phyloP scores from a whole-genome alignment of 2,888 invertebrate genomes.

The Tetragonisca angustula region DNA sequence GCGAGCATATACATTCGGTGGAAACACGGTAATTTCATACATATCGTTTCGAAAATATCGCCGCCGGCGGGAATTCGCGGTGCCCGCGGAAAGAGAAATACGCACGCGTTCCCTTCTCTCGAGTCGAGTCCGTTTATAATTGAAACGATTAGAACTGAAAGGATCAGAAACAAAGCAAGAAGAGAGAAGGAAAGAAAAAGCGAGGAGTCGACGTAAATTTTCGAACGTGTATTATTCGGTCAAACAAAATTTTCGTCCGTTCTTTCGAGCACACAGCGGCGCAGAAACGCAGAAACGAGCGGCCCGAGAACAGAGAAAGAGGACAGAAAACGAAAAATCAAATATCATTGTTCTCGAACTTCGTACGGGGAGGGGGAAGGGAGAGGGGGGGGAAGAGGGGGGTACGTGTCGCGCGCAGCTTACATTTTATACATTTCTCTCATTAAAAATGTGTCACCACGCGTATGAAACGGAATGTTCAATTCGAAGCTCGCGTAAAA shows the following conservation, averaged over 20 bases:
- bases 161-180: too few relatives aligned
- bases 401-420: neutral
- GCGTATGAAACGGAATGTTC: slow-evolving; percentile 16
- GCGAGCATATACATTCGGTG: neutral
- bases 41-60: neutral
- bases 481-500: slow-evolving; percentile 18
- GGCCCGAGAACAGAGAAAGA: neutral
- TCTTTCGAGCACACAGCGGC: neutral
- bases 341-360: slow-evolving; percentile 6
- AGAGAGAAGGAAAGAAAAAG: too few relatives aligned
- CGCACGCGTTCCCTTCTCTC: too few relatives aligned
- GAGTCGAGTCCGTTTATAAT: neutral
- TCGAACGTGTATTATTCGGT: too few relatives aligned
- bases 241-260: neutral
- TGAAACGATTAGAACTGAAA: neutral
- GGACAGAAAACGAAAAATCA: slow-evolving; percentile 7
- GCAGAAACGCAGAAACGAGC: neutral
- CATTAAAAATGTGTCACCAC: slow-evolving; percentile 29
- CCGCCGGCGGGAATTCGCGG: neutral
- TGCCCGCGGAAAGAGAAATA: neutral
- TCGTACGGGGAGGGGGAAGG: neutral
- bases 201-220: too few relatives aligned
- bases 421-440: slow-evolving; percentile 17
- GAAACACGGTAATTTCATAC: neutral
- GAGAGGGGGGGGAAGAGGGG: too few relatives aligned